These are phyloP conservation scores for Hydraecia micacea DNA, from an alignment of 2,888 invertebrate species.

Conservation along the genomic window DNA sequence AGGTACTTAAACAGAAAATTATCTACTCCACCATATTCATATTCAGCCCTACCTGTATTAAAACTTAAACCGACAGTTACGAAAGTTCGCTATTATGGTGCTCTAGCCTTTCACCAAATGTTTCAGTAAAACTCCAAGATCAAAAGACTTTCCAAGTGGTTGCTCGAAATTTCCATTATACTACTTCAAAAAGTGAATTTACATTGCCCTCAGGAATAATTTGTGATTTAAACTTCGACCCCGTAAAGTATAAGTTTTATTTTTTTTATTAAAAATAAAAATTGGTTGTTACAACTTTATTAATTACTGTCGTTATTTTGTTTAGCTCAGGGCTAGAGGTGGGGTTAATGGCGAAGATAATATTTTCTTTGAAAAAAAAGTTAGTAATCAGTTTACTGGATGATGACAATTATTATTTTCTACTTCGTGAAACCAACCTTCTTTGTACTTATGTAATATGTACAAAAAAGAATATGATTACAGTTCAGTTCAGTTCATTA, in stretches of 20 bases:
- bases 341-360: not conserved
- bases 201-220: slow-evolving; percentile 76
- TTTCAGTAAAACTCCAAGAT: slow-evolving; percentile 83
- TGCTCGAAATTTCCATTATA: slow-evolving; percentile 86
- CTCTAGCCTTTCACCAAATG: slow-evolving; percentile 76
- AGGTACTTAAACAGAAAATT: slow-evolving; percentile 17
- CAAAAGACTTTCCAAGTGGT: slow-evolving; percentile 86
- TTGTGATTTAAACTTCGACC: slow-evolving; percentile 73
- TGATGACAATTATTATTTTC: not conserved
- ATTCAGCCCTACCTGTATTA: slow-evolving; percentile 58
- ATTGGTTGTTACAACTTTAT: slow-evolving; percentile 64
- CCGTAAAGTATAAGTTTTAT: slow-evolving; percentile 58
- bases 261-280: slow-evolving; percentile 60
- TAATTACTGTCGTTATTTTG: slow-evolving; percentile 54
- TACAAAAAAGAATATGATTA: not conserved
- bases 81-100: slow-evolving; percentile 72
- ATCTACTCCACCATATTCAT: slow-evolving; percentile 27
- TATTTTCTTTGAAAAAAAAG: not conserved
- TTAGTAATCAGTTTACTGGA: not conserved
- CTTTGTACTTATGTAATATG: not conserved
- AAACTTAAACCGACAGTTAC: slow-evolving; percentile 72
- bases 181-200: slow-evolving; percentile 82
- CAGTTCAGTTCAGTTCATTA: not conserved
- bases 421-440: not conserved
- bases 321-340: slow-evolving; percentile 22